These are phyloP conservation scores for Caracal caracal DNA, from an alignment of 2,113 vertebrate species.

Conservation along the genomic window DNA sequence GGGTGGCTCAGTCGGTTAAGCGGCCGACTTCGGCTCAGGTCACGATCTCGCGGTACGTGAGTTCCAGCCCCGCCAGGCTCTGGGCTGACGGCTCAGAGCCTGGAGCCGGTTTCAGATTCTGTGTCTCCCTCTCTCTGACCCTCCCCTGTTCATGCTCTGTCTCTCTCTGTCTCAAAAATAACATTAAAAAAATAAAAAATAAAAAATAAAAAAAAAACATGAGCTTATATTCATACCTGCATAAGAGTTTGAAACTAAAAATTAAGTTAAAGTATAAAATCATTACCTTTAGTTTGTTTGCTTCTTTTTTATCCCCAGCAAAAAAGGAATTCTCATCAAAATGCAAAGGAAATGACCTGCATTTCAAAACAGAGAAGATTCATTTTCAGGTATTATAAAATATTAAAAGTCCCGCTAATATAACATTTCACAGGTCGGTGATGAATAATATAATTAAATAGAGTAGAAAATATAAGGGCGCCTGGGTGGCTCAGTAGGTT, in stretches of 20 bases:
- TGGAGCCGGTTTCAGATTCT: too few relatives aligned
- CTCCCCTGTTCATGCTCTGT: too few relatives aligned
- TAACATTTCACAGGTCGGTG: not conserved
- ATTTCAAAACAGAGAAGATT: conserved; percentile 67
- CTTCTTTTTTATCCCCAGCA: conserved; percentile 92
- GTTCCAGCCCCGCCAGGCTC: too few relatives aligned
- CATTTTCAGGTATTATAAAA: conserved; percentile 35
- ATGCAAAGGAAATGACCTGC: conserved; percentile 94
- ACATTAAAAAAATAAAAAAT: too few relatives aligned
- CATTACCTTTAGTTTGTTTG: conserved; percentile 92
- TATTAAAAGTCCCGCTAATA: conserved; percentile 9
- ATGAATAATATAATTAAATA: conserved; percentile 19
- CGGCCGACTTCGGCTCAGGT: too few relatives aligned
- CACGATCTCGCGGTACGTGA: too few relatives aligned
- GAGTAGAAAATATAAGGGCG: not conserved
- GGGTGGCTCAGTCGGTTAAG: too few relatives aligned
- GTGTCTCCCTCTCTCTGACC: too few relatives aligned
- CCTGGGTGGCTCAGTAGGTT: too few relatives aligned
- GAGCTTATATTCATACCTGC: not conserved
- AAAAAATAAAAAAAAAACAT: too few relatives aligned
- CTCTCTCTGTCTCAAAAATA: too few relatives aligned
- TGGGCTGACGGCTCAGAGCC: too few relatives aligned
- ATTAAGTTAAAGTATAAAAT: not conserved
- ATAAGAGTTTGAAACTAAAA: not conserved
- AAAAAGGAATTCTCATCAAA: conserved; percentile 95